Evolutionary conservation across 2,888 invertebrate species (phyloP).

Genomic region (Neoscelio sp.): DNA sequence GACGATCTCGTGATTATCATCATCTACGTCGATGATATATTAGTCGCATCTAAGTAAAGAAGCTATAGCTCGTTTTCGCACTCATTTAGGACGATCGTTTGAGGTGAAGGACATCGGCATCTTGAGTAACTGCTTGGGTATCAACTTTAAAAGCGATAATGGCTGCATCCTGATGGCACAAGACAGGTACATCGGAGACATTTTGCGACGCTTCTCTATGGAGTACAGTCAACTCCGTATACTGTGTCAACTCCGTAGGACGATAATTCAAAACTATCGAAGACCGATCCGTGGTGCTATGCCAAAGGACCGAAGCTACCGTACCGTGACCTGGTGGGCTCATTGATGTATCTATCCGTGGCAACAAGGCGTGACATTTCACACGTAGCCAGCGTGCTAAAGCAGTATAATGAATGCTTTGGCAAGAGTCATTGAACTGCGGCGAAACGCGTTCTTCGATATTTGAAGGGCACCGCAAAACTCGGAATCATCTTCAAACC

Average conservation of each 20-base stretch:
- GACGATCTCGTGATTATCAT: background rate
- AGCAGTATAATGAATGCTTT: conserved; percentile 18
- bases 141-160: background rate
- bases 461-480: too few species aligned
- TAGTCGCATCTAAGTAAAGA: background rate
- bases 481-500: too few species aligned
- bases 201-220: conserved; percentile 16
- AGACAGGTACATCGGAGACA: background rate
- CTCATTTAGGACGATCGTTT: background rate
- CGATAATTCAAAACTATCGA: background rate
- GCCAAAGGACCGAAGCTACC: background rate
- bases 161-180: conserved; percentile 11
- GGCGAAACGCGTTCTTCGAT: too few species aligned
- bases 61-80: background rate
- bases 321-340: conserved; percentile 28
- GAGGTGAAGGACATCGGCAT: conserved; percentile 18
- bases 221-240: too few species aligned
- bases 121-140: background rate
- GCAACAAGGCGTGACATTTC: background rate
- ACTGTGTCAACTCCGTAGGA: conserved; percentile 17
- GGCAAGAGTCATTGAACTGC: background rate
- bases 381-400: background rate
- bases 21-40: conserved; percentile 36
- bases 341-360: background rate
- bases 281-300: conserved; percentile 1